Percentiles rank a stretch among this genome's conserved stretches.
phyloP scores from a whole-genome alignment of 1,140 invertebrate genomes.

The Heliconius hermathena region DNA sequence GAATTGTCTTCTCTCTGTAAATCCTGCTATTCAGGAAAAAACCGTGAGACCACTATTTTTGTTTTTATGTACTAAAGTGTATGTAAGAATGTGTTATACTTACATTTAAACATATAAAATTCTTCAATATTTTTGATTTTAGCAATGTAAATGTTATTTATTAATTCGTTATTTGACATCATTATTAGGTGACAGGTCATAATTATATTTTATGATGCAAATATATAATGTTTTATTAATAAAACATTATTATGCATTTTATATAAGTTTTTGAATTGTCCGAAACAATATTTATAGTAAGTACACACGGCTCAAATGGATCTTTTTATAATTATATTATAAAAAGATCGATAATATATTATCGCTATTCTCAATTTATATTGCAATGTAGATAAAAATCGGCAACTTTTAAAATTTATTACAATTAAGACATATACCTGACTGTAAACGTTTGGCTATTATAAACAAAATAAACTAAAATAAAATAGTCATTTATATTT shows the following conservation, averaged over 20 bases:
- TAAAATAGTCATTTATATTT: background rate
- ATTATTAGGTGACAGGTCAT: background rate
- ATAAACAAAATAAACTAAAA: background rate
- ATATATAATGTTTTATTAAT: too few species aligned
- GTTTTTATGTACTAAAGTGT: too few species aligned
- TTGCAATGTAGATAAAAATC: background rate
- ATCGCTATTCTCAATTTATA: background rate
- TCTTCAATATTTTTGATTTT: too few species aligned
- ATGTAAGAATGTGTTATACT: too few species aligned
- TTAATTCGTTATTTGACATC: background rate
- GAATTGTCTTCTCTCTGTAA: too few species aligned
- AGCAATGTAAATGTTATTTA: slow-evolving; percentile 1
- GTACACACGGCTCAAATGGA: background rate
- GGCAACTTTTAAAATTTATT: background rate
- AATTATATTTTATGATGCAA: background rate
- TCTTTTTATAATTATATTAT: background rate
- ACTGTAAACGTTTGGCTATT: background rate
- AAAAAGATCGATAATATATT: background rate
- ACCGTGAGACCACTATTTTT: too few species aligned
- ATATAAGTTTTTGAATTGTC: background rate
- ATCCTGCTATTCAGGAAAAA: too few species aligned
- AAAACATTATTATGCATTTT: background rate
- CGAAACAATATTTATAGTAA: background rate
- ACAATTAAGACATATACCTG: background rate
- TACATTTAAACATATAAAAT: too few species aligned